Evolutionary conservation across 1,140 invertebrate species (phyloP), one percentile per base, ranked within the genome.

Genomic region (Hyles vespertilio): DNA sequence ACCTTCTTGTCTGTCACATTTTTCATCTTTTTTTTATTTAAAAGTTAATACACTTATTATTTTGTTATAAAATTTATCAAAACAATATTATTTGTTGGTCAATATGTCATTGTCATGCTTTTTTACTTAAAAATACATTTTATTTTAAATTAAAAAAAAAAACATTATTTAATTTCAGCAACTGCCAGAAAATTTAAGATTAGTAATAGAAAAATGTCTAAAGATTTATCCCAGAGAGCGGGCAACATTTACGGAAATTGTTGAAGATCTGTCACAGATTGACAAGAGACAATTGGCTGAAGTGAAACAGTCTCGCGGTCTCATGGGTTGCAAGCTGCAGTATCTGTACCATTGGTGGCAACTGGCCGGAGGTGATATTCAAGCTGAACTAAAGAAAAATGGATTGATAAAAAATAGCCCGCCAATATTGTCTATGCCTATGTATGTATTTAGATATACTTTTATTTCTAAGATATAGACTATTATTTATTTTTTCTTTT

Each of bases 321-420:
- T 93, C 7, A 89, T 92, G 74, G 90, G 91, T 40, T 91, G 94
- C 63, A 91, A 91, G 59, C 87, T 97, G 72, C 91, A 95, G 58
- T 95, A 96, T 76, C 91, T 98, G 3, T 99, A 98, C 86, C 95
- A 98, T 87, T 92, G 98, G 74, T 99, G 98, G 98, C 95, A 96
- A 77, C 87, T 99, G 50, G 95, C 98, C 32, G 98, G 98, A 36
- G 98, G 98, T 1, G 97, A 99, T 90, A 94, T 98, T 47, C 94
- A 96, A 59, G 89, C 93, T 9, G 96, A 98, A 82, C 89, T 99
- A 8, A 97, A 96, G 73, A 96, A 96, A 79, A 96, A 98, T 85
- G 97, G 96, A 4, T 89, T 98, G 4, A 95, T 98, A 32, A 93
- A 96, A 70, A 94, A 93, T 59, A 94, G 92, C 69, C 94, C 95